These are phyloP conservation scores for Cosmorhoe ocellata DNA, from an alignment of 2,888 invertebrate species.

Conservation along the genomic window DNA sequence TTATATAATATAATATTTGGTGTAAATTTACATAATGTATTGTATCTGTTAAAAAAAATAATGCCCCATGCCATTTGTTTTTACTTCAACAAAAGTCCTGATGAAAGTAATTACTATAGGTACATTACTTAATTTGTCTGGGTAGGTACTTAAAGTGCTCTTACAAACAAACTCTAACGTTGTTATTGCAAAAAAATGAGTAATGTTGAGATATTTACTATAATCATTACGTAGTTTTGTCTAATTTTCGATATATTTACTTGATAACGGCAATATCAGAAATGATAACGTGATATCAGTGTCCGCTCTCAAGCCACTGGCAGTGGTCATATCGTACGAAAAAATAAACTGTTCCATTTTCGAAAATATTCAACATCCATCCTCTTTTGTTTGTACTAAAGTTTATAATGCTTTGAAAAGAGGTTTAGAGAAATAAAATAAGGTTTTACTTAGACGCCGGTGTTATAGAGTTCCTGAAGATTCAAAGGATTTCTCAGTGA, in stretches of 20 bases:
- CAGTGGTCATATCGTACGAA: conserved; percentile 13
- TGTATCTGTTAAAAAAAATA: no score
- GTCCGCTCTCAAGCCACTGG: conserved; percentile 16
- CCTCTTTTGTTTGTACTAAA: neutral
- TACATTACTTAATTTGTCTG: no score
- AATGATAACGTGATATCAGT: conserved; percentile 31
- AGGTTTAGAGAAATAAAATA: neutral
- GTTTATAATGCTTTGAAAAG: neutral
- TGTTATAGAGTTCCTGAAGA: neutral
- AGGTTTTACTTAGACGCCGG: neutral
- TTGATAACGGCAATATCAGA: conserved; percentile 24
- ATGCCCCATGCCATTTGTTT: no score
- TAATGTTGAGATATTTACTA: neutral
- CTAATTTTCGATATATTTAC: conserved; percentile 29
- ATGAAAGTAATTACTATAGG: no score
- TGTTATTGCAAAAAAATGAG: neutral
- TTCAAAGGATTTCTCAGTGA: neutral
- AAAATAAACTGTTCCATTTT: conserved; percentile 17
- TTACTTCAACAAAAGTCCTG: no score
- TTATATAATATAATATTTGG: no score
- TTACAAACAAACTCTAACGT: no score
- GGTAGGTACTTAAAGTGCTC: no score
- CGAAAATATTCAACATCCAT: neutral
- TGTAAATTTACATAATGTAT: no score
- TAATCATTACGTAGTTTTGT: conserved; percentile 25